Evolutionary conservation across 2,797 vertebrate genomes (phyloP).

Genomic region (Microhierax caerulescens): DNA sequence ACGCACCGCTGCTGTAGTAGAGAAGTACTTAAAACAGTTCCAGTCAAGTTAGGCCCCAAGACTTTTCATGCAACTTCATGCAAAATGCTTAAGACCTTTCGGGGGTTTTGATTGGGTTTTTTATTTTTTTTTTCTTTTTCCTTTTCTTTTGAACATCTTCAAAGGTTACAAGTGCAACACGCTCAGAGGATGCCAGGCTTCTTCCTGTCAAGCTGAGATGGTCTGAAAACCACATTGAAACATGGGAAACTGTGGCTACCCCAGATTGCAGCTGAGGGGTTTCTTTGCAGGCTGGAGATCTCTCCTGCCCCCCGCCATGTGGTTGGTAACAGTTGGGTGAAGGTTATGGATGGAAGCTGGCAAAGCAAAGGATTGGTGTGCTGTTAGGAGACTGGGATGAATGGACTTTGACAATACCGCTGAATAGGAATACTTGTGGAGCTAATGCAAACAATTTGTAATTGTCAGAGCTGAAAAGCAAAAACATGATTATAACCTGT

Average conservation of each 20-base stretch:
- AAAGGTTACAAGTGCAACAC: conserved; percentile 36
- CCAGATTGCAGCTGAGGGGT: neutral
- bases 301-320: neutral
- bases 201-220: conserved; percentile 13
- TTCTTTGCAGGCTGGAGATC: neutral
- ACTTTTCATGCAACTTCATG: neutral
- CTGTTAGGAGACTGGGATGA: neutral
- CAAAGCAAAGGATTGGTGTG: neutral
- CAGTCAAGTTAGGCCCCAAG: conserved; percentile 31
- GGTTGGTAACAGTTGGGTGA: neutral
- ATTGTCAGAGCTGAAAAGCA: conserved; percentile 40
- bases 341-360: neutral
- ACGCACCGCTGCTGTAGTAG: neutral
- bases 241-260: neutral
- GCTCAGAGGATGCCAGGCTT: neutral
- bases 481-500: conserved; percentile 47
- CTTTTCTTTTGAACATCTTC: conserved; percentile 49
- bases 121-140: neutral
- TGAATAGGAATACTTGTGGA: neutral
- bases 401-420: neutral
- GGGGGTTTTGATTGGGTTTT: too few relatives aligned
- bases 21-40: conserved; percentile 49
- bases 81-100: conserved; percentile 5
- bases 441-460: conserved; percentile 52
- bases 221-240: conserved; percentile 32